These are phyloP conservation scores for Mastomys natalensis DNA, from an alignment of 2,113 vertebrate genomes.

Conservation along the genomic window DNA sequence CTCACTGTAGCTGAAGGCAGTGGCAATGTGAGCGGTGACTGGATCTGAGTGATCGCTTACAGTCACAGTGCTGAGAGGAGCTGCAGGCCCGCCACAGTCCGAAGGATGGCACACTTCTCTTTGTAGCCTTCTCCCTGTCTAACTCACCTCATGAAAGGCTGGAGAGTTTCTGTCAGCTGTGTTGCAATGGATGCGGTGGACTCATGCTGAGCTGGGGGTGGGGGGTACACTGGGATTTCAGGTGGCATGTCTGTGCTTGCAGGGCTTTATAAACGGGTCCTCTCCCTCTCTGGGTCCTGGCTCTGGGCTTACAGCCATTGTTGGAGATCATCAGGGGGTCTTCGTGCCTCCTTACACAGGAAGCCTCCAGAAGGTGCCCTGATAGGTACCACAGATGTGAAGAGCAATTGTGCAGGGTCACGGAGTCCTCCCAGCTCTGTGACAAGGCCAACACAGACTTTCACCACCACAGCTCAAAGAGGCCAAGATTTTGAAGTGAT, in stretches of 20 bases:
- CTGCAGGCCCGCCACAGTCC: conserved; percentile 44
- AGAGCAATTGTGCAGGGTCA: neutral
- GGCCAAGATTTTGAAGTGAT: neutral
- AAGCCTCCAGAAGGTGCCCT: neutral
- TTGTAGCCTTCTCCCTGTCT: conserved; percentile 49
- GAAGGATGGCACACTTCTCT: conserved; percentile 80
- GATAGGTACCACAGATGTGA: neutral
- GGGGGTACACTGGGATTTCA: conserved; percentile 79
- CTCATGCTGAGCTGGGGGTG: conserved; percentile 84
- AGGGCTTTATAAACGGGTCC: conserved; percentile 68
- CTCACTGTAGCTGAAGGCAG: neutral
- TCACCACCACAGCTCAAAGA: neutral
- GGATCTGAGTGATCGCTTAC: neutral
- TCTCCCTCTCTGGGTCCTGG: conserved; percentile 68
- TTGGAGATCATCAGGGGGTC: neutral
- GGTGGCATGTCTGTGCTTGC: conserved; percentile 56
- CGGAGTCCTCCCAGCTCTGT: neutral
- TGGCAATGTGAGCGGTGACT: neutral
- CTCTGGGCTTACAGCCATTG: conserved; percentile 45
- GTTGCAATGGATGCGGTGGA: conserved; percentile 87
- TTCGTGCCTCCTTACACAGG: neutral
- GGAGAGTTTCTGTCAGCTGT: conserved; percentile 88
- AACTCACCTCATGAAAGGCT: conserved; percentile 54
- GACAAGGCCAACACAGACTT: neutral
- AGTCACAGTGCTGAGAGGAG: neutral